Base-by-base conservation (phyloP, 2,113 vertebrate genomes). In the Morone saxatilis region DNA sequence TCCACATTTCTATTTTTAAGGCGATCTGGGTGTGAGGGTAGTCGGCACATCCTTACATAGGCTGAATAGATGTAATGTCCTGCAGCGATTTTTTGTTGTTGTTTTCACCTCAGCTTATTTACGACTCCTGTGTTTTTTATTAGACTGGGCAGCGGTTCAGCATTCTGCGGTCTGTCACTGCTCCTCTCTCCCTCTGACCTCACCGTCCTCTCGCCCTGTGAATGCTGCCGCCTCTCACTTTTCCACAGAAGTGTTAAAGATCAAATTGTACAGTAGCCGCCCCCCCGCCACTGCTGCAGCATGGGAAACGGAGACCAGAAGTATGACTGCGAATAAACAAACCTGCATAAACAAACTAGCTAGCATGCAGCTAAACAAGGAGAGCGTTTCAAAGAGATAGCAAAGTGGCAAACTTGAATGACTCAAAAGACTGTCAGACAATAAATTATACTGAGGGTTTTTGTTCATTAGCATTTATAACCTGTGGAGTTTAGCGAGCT, bases 81-180 rank as follows among this genome's bases (percentile, higher is more conserved):
- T 4, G 43, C 38, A 51, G 50, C 36, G 40, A 19, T 1, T 57
- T 20, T 22, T 57, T 59, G 25, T 74, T 73, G n/a, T 76, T 81
- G 51, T 87, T 79, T 70, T 86, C 54, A 63, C 69, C 79, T 77
- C 41, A 4, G 25, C 59, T 72, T 50, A 76, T 87, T 87, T 80
- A 78, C 16, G 8, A 59, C 60, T 40, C 25, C 50, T 51, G 4
- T 4, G 10, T 62, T 73, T 86, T 88, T 84, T 87, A 87, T 75
- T 84, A 48, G 36, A 17, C 53, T 5, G 16, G 65, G 80, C 86
- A 67, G 56, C 8, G 19, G 38, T 31, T 88, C 47, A 74, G 47
- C 68, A 51, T 54, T 78, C 65, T 78, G 78, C 12, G 51, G 67
- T 80, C 50, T 60, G 56, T 11, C 36, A 1, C 36, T 5, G 48